A percentile compares a stretch with the other conserved stretches of the same genome.
phyloP scores from a whole-genome alignment of 2,113 vertebrate genomes.

The Passer montanus region DNA sequence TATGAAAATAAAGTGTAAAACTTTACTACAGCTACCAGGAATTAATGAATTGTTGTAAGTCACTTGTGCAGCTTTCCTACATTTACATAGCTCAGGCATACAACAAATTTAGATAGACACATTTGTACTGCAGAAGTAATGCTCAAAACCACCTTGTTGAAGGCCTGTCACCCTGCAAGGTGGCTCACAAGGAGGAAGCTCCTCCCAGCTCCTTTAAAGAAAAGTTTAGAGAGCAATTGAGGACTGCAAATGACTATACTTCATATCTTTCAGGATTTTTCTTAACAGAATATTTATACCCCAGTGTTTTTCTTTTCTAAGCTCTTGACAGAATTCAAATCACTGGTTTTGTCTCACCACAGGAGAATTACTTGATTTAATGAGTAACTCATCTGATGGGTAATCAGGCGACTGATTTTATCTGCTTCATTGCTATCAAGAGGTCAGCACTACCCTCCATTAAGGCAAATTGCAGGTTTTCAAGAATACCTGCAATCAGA shows the following conservation, averaged over 20 bases:
- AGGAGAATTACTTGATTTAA: background rate
- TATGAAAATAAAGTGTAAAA: background rate
- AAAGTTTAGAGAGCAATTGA: background rate
- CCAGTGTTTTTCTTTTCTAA: background rate
- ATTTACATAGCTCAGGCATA: background rate
- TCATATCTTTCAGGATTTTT: background rate
- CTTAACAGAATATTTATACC: background rate
- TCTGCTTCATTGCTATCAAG: background rate
- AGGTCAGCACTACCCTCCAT: background rate
- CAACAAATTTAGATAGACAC: background rate
- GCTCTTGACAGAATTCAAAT: background rate
- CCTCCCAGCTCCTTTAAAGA: background rate
- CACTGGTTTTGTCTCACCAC: background rate
- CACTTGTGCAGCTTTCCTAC: background rate
- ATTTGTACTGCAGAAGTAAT: background rate
- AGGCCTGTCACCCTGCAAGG: background rate
- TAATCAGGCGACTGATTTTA: background rate
- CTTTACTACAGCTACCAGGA: background rate
- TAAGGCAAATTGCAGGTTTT: constrained; percentile 10
- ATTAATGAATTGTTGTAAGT: background rate
- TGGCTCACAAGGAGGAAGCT: background rate
- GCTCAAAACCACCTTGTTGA: background rate
- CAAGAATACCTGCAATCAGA: background rate
- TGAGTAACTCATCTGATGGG: background rate
- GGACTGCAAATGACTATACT: background rate